Evolutionary conservation across 2,888 invertebrate species (phyloP), one percentile per base, ranked within the genome.

Genomic region (Xylota sylvarum): DNA sequence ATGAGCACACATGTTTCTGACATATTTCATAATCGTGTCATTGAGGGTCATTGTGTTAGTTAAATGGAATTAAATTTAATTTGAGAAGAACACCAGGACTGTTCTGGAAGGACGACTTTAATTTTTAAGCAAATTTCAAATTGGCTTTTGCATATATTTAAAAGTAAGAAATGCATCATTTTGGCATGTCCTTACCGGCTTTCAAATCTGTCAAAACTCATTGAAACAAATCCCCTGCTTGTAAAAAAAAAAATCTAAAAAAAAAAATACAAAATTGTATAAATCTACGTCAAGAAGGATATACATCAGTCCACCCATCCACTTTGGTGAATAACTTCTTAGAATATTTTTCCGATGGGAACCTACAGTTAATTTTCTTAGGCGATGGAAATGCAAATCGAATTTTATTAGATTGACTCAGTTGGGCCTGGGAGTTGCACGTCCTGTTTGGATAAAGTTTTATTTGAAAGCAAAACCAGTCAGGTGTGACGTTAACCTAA

Each of bases 1-100:
- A 56, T 46, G 60, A 60, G 65, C 79, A 79, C 79, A 74, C 56
- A 56, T 84, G 84, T 46, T 74, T 56, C 7, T 84, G 84, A 79
- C 84, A 74, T 69, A 73, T 74, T 73, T 69, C 48, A 46, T 69
- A 62, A 69, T 84, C 64, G 69, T 69, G 52, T 60, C 17, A 79
- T 69, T 65, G 48, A 56, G 74, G 79, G 79, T 79, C 73, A 79
- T 74, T 84, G 79, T 74, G 56, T 58, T 74, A 43, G 30, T 46
- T 40, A 46, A 48, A 65, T 27, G 65, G 67, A 73, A 73, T 67
- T 73, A 55, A 72, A 78, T 83, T 67, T 35, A 67, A 60, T 78
- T 83, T 65, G 5, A 17, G 4, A 55, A 19, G n/a, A 30, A 12
- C 19, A 32, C 4, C n/a, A n/a, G 50, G 12, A 30, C 50, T 23